These are phyloP conservation scores for Daphoenositta chrysoptera DNA, from an alignment of 2,113 vertebrate genomes.

Conservation along the genomic window DNA sequence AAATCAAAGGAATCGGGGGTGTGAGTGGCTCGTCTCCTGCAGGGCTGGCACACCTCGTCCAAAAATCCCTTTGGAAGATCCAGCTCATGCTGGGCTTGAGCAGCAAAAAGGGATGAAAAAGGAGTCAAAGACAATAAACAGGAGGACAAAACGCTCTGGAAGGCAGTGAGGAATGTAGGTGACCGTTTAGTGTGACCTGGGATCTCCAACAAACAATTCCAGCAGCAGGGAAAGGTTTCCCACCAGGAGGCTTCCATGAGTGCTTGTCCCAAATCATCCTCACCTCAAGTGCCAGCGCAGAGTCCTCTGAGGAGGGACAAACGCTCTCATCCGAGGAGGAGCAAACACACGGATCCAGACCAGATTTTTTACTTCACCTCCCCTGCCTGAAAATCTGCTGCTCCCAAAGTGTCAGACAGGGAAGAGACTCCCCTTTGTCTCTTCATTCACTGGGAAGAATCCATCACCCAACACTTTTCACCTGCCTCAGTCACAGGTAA, in stretches of 20 bases:
- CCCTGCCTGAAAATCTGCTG: conserved; percentile 38
- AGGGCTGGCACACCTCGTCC: not conserved
- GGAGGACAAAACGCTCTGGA: not conserved
- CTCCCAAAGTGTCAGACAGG: conserved; percentile 47
- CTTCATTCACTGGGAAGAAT: conserved; percentile 50
- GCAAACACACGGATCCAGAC: conserved; percentile 19
- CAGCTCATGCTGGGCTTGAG: not conserved
- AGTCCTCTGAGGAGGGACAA: not conserved
- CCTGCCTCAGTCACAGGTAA: conserved; percentile 53
- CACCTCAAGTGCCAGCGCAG: not conserved
- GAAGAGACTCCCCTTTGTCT: conserved; percentile 61
- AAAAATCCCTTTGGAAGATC: not conserved
- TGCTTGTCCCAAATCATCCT: not conserved
- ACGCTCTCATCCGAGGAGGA: not conserved
- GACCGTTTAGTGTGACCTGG: not conserved
- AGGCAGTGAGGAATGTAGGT: not conserved
- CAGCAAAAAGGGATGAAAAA: not conserved
- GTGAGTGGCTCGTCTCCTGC: not conserved
- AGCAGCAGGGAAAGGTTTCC: not conserved
- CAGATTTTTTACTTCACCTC: conserved; percentile 62
- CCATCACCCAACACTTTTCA: conserved; percentile 59
- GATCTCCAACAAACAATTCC: not conserved
- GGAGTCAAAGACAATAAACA: not conserved
- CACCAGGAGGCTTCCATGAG: not conserved
- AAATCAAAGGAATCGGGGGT: not conserved